Percentiles rank a stretch among this genome's conserved stretches.
These are phyloP conservation scores for Rattus rattus DNA, from an alignment of 2,113 vertebrate species.

Conservation along the genomic window DNA sequence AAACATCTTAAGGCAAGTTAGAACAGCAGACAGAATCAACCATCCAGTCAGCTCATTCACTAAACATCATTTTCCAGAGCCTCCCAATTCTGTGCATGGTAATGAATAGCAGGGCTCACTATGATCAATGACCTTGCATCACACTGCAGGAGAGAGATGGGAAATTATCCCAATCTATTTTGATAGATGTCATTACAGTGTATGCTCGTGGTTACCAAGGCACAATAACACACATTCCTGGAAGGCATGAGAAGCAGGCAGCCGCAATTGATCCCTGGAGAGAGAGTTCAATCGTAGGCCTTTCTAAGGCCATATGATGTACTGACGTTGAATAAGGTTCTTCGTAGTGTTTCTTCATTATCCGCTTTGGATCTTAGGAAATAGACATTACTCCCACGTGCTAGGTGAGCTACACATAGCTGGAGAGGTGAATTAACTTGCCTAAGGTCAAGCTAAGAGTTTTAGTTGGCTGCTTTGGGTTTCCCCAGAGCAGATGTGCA, in stretches of 20 bases:
- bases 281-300: too few species aligned
- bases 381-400: background rate
- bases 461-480: background rate
- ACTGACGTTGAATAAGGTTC: background rate
- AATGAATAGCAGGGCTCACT: background rate
- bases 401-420: background rate
- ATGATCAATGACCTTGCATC: background rate
- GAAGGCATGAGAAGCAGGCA: background rate
- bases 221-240: background rate
- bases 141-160: background rate
- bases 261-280: background rate
- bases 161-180: background rate
- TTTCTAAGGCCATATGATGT: background rate
- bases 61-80: background rate
- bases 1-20: background rate
- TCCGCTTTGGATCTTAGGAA: background rate
- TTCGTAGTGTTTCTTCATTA: background rate
- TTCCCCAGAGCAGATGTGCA: slow-evolving; percentile 33
- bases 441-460: slow-evolving; percentile 42
- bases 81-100: background rate
- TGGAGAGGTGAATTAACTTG: slow-evolving; percentile 8
- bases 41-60: background rate
- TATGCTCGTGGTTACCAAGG: background rate
- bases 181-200: rapidly evolving
- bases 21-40: background rate